These are phyloP conservation scores for Premnoplex brunnescens DNA, from an alignment of 2,797 vertebrate species.

Conservation along the genomic window DNA sequence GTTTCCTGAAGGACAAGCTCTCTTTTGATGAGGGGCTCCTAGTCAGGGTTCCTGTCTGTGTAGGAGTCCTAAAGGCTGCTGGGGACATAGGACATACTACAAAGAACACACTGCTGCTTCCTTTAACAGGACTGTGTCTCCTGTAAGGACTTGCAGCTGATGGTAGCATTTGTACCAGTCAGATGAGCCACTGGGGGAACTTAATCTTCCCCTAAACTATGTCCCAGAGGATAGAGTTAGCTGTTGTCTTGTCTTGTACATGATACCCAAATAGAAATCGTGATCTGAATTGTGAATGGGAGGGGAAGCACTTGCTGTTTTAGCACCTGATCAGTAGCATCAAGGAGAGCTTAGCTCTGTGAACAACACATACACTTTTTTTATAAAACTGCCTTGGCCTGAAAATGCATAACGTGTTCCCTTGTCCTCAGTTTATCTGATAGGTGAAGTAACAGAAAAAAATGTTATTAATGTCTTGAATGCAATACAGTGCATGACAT, in stretches of 20 bases:
- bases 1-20: background rate
- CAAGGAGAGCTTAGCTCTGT: background rate
- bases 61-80: background rate
- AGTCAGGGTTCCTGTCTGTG: background rate
- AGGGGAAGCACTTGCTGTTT: background rate
- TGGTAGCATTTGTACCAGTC: background rate
- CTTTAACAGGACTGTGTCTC: background rate
- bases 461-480: background rate
- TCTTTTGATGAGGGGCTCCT: background rate
- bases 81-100: background rate
- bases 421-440: background rate
- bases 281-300: background rate
- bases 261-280: background rate
- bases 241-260: background rate
- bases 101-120: background rate
- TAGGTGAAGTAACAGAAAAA: conserved; percentile 18
- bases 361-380: background rate
- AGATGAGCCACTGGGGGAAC: background rate
- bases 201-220: background rate
- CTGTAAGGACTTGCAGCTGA: background rate
- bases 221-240: background rate
- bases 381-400: background rate
- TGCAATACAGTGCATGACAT: background rate
- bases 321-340: background rate
- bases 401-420: background rate